phyloP scores from a whole-genome alignment of 2,113 vertebrate genomes.

The Corythornis madagascariensis region DNA sequence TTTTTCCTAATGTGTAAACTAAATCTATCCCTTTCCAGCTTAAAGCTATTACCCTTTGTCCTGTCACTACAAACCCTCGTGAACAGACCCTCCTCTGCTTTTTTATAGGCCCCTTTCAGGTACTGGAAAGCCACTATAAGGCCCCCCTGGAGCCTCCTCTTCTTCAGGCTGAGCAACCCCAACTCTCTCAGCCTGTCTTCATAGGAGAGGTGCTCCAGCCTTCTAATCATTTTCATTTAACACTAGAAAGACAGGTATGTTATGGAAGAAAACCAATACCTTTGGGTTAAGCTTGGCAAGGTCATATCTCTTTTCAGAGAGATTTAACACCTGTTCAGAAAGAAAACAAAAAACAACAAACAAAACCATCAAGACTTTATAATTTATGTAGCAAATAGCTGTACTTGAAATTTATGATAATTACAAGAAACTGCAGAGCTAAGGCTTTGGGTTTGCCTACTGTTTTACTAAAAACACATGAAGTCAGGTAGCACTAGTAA shows the following conservation, averaged over 20 bases:
- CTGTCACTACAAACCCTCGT: too few relatives aligned
- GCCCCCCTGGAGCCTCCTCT: too few relatives aligned
- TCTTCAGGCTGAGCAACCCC: too few relatives aligned
- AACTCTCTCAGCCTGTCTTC: not conserved
- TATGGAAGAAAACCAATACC: conserved; percentile 72
- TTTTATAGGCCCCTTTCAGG: too few relatives aligned
- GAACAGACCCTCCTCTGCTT: too few relatives aligned
- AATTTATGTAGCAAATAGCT: not conserved
- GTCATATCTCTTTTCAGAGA: conserved; percentile 91
- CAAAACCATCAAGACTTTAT: not conserved
- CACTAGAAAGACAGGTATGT: not conserved
- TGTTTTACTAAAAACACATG: not conserved
- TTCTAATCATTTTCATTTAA: not conserved
- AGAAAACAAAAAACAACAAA: not conserved
- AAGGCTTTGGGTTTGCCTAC: not conserved
- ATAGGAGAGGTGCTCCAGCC: not conserved
- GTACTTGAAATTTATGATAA: not conserved
- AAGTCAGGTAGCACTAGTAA: not conserved
- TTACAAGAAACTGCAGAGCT: not conserved
- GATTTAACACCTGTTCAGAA: conserved; percentile 87
- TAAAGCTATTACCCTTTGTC: too few relatives aligned
- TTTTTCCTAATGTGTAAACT: too few relatives aligned
- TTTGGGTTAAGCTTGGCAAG: conserved; percentile 92
- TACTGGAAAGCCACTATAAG: too few relatives aligned
- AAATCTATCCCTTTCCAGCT: too few relatives aligned